Evolutionary conservation across 2,113 vertebrate species (phyloP).

Genomic region (Struthio camelus): DNA sequence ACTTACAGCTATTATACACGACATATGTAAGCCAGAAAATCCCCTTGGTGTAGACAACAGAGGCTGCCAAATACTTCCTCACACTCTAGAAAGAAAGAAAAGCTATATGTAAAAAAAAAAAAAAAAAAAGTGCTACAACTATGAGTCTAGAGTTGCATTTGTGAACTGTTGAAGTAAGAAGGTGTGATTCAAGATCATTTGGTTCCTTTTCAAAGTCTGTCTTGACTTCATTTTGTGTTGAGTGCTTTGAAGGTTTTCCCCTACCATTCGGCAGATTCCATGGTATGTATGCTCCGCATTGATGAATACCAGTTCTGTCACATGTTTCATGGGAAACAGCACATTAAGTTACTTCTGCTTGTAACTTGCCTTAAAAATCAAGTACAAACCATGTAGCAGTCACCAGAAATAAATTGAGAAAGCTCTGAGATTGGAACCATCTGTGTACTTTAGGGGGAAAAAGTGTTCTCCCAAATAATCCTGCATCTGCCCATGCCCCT

Average conservation of each 20-base stretch:
- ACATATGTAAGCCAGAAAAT: not conserved
- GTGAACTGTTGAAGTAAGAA: not conserved
- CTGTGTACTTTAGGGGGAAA: not conserved
- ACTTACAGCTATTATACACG: not conserved
- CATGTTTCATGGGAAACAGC: not conserved
- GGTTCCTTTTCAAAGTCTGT: not conserved
- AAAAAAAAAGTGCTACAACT: not conserved
- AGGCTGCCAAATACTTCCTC: not conserved
- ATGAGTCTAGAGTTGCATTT: not conserved
- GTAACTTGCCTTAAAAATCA: not conserved
- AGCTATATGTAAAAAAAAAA: not conserved
- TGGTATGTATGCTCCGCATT: not conserved
- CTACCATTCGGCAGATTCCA: not conserved
- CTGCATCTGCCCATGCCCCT: not conserved
- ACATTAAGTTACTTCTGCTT: not conserved
- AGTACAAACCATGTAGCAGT: not conserved
- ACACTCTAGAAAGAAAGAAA: not conserved
- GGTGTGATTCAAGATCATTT: not conserved
- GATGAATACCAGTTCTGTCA: not conserved
- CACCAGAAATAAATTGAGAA: not conserved
- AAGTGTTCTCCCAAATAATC: not conserved
- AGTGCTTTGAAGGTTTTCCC: not conserved
- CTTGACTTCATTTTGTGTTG: not conserved
- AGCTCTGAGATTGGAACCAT: not conserved
- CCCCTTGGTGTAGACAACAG: not conserved